These are phyloP conservation scores for Drosophila subsilvestris DNA, from an alignment of 2,888 invertebrate genomes.

Conservation along the genomic window DNA sequence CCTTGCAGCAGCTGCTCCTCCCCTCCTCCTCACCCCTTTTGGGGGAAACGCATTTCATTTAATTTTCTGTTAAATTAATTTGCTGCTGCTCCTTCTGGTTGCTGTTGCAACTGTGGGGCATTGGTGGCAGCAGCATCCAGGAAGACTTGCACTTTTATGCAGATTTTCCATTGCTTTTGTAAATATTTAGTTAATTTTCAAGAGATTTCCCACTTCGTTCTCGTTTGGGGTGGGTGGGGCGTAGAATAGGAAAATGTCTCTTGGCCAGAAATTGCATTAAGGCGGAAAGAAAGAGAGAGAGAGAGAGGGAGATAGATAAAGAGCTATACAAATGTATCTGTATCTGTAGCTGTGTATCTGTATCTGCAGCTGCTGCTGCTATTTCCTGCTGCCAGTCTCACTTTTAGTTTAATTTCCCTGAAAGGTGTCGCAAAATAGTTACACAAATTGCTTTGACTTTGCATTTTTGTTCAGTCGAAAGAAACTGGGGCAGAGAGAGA, in stretches of 20 bases:
- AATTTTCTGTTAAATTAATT: conserved; percentile 77
- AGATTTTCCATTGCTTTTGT: conserved; percentile 61
- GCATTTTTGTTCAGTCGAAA: background rate
- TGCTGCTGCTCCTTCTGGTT: conserved; percentile 52
- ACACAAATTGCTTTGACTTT: background rate
- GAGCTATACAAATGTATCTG: conserved; percentile 14
- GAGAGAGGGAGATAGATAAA: too few species aligned
- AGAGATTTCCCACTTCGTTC: conserved; percentile 41
- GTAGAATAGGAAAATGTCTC: background rate
- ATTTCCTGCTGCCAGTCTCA: conserved; percentile 15
- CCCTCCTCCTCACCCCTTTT: background rate
- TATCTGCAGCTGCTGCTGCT: background rate
- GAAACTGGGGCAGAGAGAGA: too few species aligned
- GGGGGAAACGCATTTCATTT: conserved; percentile 61
- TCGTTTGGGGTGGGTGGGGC: background rate
- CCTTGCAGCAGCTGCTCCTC: conserved; percentile 44
- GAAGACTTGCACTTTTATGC: conserved; percentile 49
- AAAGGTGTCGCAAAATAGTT: conserved; percentile 12
- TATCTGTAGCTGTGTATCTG: conserved; percentile 9
- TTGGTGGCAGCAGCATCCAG: too few species aligned
- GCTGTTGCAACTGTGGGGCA: conserved; percentile 5
- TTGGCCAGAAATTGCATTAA: conserved; percentile 22
- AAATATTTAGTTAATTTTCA: conserved; percentile 73
- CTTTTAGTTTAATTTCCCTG: conserved; percentile 30
- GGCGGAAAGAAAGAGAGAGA: conserved; percentile 13